Evolutionary conservation across 2,797 vertebrate species (phyloP).

Genomic region (Danio tinwini): DNA sequence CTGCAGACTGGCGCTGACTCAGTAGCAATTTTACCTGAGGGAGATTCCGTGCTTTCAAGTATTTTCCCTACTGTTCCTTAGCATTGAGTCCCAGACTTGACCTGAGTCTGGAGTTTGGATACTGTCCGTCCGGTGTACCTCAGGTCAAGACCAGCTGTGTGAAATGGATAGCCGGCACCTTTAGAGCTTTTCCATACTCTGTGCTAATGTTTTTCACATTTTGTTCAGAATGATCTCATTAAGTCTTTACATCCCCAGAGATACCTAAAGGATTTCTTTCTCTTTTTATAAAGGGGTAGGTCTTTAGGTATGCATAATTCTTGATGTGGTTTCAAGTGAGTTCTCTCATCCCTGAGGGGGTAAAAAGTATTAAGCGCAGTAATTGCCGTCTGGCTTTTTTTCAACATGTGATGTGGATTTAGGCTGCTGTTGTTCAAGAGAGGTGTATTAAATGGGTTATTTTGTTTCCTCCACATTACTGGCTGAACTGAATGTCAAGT

Average conservation of each 20-base stretch:
- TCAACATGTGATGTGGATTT: constrained; percentile 13
- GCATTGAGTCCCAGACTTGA: not conserved
- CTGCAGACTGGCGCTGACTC: not conserved
- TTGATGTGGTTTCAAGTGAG: constrained; percentile 36
- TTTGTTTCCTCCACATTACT: not conserved
- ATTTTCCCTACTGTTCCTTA: not conserved
- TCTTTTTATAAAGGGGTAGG: not conserved
- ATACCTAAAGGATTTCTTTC: not conserved
- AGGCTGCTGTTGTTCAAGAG: constrained; percentile 3
- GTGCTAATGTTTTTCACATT: constrained; percentile 23
- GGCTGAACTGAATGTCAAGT: constrained; percentile 10
- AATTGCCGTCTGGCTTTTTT: constrained; percentile 30
- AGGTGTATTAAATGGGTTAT: constrained; percentile 19
- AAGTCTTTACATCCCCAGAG: constrained; percentile 13
- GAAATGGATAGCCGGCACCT: not conserved
- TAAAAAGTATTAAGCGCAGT: constrained; percentile 23
- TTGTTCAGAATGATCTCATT: constrained; percentile 26
- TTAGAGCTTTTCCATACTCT: constrained; percentile 1
- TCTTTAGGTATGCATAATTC: constrained; percentile 31
- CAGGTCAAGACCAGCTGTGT: not conserved
- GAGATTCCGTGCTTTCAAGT: not conserved
- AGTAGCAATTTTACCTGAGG: not conserved
- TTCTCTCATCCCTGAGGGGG: constrained; percentile 7
- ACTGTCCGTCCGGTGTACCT: not conserved
- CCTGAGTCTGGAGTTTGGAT: not conserved